Conservation (phyloP, 1,140 invertebrate genomes). For the Oscheius sp. region DNA sequence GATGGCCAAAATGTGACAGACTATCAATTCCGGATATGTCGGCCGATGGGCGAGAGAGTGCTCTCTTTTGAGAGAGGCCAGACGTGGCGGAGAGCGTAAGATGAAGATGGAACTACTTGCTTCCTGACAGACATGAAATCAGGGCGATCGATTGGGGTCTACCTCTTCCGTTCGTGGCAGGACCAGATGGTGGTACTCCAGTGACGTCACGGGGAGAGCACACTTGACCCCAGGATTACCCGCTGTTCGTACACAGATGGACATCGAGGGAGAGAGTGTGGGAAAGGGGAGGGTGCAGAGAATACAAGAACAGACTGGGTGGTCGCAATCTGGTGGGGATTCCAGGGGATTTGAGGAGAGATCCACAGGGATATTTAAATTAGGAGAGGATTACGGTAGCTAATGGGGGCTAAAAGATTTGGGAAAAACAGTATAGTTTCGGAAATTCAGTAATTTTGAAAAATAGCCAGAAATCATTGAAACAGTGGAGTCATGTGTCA, state of each 20-base stretch:
- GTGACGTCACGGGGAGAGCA: neutral
- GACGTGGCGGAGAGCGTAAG: conserved; percentile 7
- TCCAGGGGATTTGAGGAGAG: neutral
- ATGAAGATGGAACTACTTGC: conserved; percentile 8
- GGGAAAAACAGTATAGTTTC: neutral
- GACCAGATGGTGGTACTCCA: neutral
- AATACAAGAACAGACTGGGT: neutral
- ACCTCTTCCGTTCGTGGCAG: neutral
- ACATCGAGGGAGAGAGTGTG: neutral
- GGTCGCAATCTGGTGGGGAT: neutral
- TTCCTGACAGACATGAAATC: no score
- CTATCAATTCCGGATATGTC: conserved; percentile 7
- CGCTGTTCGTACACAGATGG: conserved; percentile 3
- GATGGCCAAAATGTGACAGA: conserved; percentile 8
- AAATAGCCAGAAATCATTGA: neutral
- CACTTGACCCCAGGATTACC: conserved; percentile 7
- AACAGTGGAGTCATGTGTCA: neutral
- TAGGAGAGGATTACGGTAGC: neutral
- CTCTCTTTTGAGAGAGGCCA: neutral
- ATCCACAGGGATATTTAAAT: neutral
- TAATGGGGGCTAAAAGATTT: neutral
- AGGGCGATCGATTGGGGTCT: no score
- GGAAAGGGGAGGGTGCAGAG: neutral
- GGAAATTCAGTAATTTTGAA: neutral
- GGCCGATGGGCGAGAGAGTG: neutral